Percentiles rank a stretch among this genome's conserved stretches.
phyloP scores from a whole-genome alignment of 2,797 vertebrate genomes.

The Sebastes umbrosus region DNA sequence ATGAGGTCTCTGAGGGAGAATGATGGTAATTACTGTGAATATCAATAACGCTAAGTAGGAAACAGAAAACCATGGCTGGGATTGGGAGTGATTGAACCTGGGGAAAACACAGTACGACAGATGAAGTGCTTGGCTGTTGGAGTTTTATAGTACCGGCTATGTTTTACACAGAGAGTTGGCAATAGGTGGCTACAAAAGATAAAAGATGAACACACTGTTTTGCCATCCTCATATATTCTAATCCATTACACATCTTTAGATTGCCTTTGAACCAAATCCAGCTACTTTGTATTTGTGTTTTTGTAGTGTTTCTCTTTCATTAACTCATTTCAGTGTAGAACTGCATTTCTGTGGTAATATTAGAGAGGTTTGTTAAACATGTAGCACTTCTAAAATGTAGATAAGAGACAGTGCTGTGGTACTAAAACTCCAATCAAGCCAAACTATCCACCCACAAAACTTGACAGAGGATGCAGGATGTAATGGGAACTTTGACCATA shows the following conservation, averaged over 20 bases:
- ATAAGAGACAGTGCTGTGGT: not conserved
- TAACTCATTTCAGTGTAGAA: not conserved
- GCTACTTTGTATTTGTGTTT: not conserved
- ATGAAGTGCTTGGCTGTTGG: constrained; percentile 47
- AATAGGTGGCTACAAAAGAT: not conserved
- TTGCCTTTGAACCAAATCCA: constrained; percentile 8
- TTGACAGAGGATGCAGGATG: not conserved
- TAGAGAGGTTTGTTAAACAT: not conserved
- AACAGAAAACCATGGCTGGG: constrained; percentile 39
- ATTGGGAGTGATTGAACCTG: constrained; percentile 43
- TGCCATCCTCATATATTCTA: not conserved
- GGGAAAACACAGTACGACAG: constrained; percentile 33
- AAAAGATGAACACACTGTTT: constrained; percentile 13
- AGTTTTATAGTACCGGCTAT: constrained; percentile 24
- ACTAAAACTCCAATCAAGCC: constrained; percentile 3
- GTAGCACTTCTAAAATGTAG: not conserved
- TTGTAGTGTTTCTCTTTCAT: not conserved
- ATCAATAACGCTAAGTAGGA: constrained; percentile 61
- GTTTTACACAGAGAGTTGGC: constrained; percentile 37
- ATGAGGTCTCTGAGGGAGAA: constrained; percentile 69
- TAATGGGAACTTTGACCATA: constrained; percentile 5
- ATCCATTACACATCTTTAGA: constrained; percentile 5
- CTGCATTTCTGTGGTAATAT: not conserved
- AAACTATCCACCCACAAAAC: constrained; percentile 7
- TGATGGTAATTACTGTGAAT: constrained; percentile 67